Conservation (phyloP, 2,797 vertebrate genomes). For the Eulemur albifrons region DNA sequence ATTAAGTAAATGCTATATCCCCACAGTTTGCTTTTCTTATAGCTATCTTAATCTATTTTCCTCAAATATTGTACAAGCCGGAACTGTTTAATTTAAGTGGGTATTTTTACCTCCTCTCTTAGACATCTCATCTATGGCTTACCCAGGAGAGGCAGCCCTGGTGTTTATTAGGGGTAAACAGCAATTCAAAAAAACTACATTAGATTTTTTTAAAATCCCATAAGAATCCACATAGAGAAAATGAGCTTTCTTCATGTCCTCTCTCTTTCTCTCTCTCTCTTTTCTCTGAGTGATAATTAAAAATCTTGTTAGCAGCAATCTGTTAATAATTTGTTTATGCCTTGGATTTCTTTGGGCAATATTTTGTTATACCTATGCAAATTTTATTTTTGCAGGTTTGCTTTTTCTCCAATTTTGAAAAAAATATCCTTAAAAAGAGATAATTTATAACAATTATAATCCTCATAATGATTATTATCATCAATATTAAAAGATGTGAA, state of each 20-base stretch:
- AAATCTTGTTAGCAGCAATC: constrained; percentile 45
- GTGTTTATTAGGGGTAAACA: not conserved
- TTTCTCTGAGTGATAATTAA: not conserved
- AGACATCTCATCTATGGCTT: not conserved
- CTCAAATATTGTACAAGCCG: constrained; percentile 29
- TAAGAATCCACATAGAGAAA: constrained; percentile 22
- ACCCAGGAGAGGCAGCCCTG: not conserved
- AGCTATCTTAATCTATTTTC: constrained; percentile 39
- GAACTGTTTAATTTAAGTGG: constrained; percentile 17
- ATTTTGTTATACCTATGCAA: constrained; percentile 28
- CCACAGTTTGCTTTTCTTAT: constrained; percentile 24
- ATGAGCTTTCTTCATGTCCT: not conserved
- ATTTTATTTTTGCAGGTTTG: constrained; percentile 30
- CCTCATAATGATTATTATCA: not conserved
- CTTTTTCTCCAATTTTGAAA: not conserved
- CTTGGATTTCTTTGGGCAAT: not conserved
- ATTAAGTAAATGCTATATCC: constrained; percentile 8
- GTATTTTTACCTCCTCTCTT: not conserved
- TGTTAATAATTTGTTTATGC: constrained; percentile 54
- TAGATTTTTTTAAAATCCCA: not conserved
- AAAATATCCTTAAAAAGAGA: constrained; percentile 6
- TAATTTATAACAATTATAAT: constrained; percentile 9
- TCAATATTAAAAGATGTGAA: not conserved
- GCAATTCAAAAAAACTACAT: constrained; percentile 41
- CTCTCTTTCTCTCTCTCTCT: not conserved